phyloP scores from a whole-genome alignment of 2,113 vertebrate species.

The Eulacestoma nigropectus region DNA sequence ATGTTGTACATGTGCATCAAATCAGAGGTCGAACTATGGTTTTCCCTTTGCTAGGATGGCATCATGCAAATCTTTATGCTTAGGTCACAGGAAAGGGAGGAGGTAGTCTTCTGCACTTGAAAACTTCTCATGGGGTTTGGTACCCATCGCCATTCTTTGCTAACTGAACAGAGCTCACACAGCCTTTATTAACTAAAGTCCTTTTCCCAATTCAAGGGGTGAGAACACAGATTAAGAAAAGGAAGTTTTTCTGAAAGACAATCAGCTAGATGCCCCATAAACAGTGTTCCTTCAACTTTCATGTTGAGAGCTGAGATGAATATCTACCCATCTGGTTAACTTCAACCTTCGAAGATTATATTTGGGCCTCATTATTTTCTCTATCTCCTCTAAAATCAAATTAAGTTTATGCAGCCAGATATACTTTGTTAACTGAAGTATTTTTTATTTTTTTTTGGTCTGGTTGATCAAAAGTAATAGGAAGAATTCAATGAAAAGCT shows the following conservation, averaged over 20 bases:
- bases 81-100: neutral
- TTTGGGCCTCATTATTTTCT: neutral
- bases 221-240: neutral
- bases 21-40: neutral
- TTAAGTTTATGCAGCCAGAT: neutral
- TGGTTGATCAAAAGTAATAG: neutral
- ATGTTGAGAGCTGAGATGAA: neutral
- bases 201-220: neutral
- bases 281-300: neutral
- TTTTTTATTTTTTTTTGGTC: neutral
- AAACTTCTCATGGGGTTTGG: neutral
- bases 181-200: neutral
- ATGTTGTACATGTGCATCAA: neutral
- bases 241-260: neutral
- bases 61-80: neutral
- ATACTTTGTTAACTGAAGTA: neutral
- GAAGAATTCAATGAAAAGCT: neutral
- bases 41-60: neutral
- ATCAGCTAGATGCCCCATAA: neutral
- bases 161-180: neutral
- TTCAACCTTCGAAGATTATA: neutral
- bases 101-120: neutral
- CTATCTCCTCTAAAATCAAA: neutral
- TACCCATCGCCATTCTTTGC: neutral
- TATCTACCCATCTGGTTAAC: neutral